These are phyloP conservation scores for Portunus trituberculatus DNA, from an alignment of 1,140 invertebrate species.

Conservation along the genomic window DNA sequence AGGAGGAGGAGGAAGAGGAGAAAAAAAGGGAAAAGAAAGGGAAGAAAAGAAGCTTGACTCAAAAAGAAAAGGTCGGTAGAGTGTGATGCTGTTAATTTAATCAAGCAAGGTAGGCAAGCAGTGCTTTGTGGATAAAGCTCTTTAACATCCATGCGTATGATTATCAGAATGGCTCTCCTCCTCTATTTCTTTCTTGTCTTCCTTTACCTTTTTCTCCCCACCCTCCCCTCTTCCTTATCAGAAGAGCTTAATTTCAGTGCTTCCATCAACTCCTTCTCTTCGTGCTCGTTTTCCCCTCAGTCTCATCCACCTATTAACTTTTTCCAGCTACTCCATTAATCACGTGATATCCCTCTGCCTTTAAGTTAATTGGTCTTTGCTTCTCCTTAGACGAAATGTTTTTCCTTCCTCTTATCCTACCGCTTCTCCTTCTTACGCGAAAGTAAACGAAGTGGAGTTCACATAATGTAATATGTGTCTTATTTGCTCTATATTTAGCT, in stretches of 20 bases:
- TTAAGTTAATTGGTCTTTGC: not conserved
- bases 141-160: not conserved
- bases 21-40: not conserved
- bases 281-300: not conserved
- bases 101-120: not conserved
- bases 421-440: not conserved
- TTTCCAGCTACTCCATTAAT: not conserved
- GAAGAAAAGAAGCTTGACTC: not conserved
- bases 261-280: not conserved
- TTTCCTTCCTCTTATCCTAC: not conserved
- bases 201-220: not conserved
- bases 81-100: not conserved
- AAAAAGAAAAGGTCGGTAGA: not conserved
- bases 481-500: no score
- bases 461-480: no score
- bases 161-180: not conserved
- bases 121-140: not conserved
- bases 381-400: not conserved
- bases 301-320: not conserved
- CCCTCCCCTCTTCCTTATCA: not conserved
- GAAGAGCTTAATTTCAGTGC: not conserved
- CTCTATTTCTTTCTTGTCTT: not conserved
- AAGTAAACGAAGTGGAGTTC: no score
- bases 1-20: slow-evolving; percentile 21
- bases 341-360: slow-evolving; percentile 17